Evolutionary conservation across 2,888 invertebrate genomes (phyloP), one percentile per base, ranked within the genome.

Genomic region (Oligia fasciuncula): DNA sequence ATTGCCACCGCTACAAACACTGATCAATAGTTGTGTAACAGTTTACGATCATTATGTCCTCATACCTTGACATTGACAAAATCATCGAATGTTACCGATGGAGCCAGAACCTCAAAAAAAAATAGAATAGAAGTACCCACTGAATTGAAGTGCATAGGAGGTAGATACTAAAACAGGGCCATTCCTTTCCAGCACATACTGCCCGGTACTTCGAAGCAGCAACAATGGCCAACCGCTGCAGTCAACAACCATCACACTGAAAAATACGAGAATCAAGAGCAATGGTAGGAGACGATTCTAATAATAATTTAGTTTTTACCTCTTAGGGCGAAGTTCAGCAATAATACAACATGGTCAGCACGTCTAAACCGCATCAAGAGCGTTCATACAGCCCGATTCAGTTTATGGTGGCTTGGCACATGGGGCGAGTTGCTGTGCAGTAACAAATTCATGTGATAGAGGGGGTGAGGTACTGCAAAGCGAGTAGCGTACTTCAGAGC

Each of bases 171-270:
- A 57, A 19, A 40, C 2, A 51, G 2, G 17, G 0, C 6, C 14
- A 23, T 29, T 68, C 14, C 75, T 40, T 95, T 94, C 6, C 94
- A 97, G 96, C 68, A 95, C 97, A 1, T 97, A 97, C 91, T 97
- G 97, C 71, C 97, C 97, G 2, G 90, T 96, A 0, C 87, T 96
- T 0, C 90, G 95, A 0, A 93, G 88, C 83, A 86, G 69, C 76
- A 97, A 96, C 90, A 95, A 96, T 49, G 96, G 96, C 0, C 89
- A 87, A 2, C 96, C 95, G 0, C 87, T 95, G 0, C 93, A 91
- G 72, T 96, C 97, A 0, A 96, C 97, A 0, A 96, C 97, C 3
- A 93, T 97, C n/a, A 95, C 94, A 0, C 84, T 97, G 71, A 97
- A 97, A 82, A 96, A 94, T 76, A 96, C 96, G 0, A 90, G 95